Percentiles rank a stretch among this genome's conserved stretches.
Conservation (phyloP, 2,113 vertebrate species). For the Sarotherodon lohbergeri region DNA sequence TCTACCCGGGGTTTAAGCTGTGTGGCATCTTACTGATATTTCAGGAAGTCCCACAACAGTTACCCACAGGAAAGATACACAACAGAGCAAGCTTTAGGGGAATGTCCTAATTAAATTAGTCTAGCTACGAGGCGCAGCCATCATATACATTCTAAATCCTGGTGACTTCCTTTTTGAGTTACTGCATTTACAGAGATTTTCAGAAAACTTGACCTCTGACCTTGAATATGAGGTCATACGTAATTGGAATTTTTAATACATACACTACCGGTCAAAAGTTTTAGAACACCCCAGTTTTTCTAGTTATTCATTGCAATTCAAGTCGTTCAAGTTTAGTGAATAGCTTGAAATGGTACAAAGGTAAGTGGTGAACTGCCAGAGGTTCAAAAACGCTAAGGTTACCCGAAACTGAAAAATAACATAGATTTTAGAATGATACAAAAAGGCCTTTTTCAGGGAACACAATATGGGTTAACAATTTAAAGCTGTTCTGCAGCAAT, state of each 20-base stretch:
- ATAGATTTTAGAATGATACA: too few species aligned
- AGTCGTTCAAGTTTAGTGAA: background rate
- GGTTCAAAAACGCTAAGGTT: too few species aligned
- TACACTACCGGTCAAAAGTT: fast-evolving
- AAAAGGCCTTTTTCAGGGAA: too few species aligned
- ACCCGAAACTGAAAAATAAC: too few species aligned
- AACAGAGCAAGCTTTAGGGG: background rate
- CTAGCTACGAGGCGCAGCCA: background rate
- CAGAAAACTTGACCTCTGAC: background rate
- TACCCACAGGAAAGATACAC: background rate
- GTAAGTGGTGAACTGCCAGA: too few species aligned
- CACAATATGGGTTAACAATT: too few species aligned
- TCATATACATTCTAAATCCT: background rate
- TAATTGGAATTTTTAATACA: background rate
- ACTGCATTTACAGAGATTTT: background rate
- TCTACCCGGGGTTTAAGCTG: background rate
- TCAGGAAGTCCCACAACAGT: background rate
- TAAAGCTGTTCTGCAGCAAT: too few species aligned
- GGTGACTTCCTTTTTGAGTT: background rate
- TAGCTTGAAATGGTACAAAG: background rate
- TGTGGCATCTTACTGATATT: background rate
- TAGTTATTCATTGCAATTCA: background rate
- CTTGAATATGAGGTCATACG: background rate
- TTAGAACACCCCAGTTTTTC: background rate
- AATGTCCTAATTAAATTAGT: background rate